Evolutionary conservation across 1,140 invertebrate genomes (phyloP).

Genomic region (Charaxes varanes): DNA sequence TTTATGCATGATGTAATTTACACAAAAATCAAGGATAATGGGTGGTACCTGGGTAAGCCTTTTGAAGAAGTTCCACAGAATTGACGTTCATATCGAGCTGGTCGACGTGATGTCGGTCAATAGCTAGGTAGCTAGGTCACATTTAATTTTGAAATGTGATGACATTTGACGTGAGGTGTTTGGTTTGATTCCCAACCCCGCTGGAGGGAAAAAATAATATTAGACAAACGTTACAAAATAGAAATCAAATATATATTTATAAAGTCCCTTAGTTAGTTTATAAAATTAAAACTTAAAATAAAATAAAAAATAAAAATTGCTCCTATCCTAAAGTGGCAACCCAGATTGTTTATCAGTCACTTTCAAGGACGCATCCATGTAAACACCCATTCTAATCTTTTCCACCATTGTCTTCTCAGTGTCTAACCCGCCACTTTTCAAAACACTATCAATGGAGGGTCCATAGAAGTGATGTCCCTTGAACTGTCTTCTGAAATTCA

Average conservation of each 20-base stretch:
- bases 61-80: slow-evolving; percentile 92
- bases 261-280: too few species aligned
- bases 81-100: slow-evolving; percentile 96
- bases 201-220: too few species aligned
- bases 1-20: too few species aligned
- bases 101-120: slow-evolving; percentile 99
- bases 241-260: too few species aligned
- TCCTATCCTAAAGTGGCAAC: slow-evolving; percentile 14
- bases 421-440: slow-evolving; percentile 31
- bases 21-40: too few species aligned
- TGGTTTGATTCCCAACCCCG: too few species aligned
- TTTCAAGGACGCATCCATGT: slow-evolving; percentile 41
- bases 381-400: slow-evolving; percentile 40
- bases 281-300: too few species aligned
- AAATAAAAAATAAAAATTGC: too few species aligned
- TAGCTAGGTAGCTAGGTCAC: too few species aligned
- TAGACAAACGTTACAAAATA: too few species aligned
- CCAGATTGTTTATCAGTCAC: slow-evolving; percentile 40
- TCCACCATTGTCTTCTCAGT: slow-evolving; percentile 32
- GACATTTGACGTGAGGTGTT: too few species aligned
- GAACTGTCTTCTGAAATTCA: slow-evolving; percentile 36
- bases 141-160: too few species aligned
- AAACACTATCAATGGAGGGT: slow-evolving; percentile 35
- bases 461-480: slow-evolving; percentile 50
- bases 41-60: slow-evolving; percentile 90